phyloP scores from a whole-genome alignment of 2,888 invertebrate species.

The Eupsilia transversa region DNA sequence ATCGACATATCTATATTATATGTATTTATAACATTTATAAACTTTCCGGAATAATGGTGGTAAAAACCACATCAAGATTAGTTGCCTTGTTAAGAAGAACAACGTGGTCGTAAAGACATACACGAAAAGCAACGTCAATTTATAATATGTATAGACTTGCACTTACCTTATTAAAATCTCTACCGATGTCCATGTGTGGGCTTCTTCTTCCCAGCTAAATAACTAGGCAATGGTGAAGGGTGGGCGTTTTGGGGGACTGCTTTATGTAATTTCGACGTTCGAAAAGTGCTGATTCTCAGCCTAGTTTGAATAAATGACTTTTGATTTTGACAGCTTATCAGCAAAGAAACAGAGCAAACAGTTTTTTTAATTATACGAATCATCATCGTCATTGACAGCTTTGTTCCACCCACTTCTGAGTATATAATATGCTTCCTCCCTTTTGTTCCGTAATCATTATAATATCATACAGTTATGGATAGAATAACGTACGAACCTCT shows the following conservation, averaged over 20 bases:
- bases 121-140: no score
- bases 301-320: no score
- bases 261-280: no score
- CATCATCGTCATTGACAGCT: neutral
- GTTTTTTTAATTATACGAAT: no score
- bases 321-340: no score
- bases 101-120: neutral
- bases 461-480: conserved; percentile 9
- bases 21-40: neutral
- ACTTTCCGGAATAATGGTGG: neutral
- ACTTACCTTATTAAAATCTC: neutral
- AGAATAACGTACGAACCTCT: conserved; percentile 22
- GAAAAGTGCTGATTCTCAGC: no score
- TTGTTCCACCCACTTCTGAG: neutral
- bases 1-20: neutral
- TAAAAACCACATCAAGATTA: neutral
- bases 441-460: conserved; percentile 14
- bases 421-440: neutral
- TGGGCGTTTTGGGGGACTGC: no score
- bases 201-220: no score
- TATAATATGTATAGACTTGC: no score
- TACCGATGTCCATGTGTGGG: neutral
- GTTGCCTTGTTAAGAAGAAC: neutral
- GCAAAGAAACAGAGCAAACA: no score
- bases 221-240: no score